A percentile compares a stretch with the other conserved stretches of the same genome.
Evolutionary conservation across 2,113 vertebrate genomes (phyloP).

Genomic region (Aptenodytes forsteri): DNA sequence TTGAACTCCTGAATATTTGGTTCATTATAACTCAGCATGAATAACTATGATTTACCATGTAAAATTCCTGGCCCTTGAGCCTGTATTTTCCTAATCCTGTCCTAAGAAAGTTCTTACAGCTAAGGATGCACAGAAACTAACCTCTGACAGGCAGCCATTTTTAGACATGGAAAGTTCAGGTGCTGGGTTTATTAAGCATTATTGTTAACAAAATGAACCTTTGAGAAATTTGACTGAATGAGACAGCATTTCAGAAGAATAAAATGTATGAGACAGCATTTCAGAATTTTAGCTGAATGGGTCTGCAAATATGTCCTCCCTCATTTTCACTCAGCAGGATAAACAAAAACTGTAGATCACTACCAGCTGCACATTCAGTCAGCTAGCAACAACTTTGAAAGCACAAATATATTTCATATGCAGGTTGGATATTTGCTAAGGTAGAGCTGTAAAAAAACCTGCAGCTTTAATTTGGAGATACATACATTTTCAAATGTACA

Average conservation of each 20-base stretch:
- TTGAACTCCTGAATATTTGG: background rate
- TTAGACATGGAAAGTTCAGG: background rate
- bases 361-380: conserved; percentile 23
- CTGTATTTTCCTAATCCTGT: background rate
- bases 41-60: background rate
- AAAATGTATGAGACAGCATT: background rate
- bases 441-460: background rate
- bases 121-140: background rate
- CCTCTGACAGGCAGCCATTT: background rate
- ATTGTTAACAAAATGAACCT: background rate
- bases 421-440: background rate
- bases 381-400: background rate
- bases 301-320: conserved; percentile 12
- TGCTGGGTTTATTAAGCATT: background rate
- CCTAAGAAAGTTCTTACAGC: background rate
- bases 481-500: background rate
- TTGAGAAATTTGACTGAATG: background rate
- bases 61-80: background rate
- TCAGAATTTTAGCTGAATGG: conserved; percentile 28
- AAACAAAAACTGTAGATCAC: conserved; percentile 39
- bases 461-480: background rate
- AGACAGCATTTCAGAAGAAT: conserved; percentile 5
- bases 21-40: background rate
- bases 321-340: conserved; percentile 36
- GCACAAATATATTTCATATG: background rate